Evolutionary conservation across 2,888 invertebrate species (phyloP), one percentile per base, ranked within the genome.

Genomic region (Altica lythri): DNA sequence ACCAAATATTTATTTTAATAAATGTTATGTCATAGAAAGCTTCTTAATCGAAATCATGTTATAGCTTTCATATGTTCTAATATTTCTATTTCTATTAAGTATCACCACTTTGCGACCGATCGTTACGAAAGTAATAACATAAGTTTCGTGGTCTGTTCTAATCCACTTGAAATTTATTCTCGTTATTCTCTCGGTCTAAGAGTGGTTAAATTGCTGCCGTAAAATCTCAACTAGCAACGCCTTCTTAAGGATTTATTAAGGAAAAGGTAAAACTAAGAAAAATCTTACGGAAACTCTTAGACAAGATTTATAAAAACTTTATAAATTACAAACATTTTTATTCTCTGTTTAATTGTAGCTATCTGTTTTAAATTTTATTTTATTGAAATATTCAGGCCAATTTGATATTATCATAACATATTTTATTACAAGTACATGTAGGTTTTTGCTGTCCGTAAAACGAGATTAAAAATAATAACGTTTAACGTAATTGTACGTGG

Each of bases 251-350:
- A 63, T 61, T 63, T 63, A 63, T 63, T 47, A 38, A 51, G 40
- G 30, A 38, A 49, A 50, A 42, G 54, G 43, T 54, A 56, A 58
- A 57, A 60, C 58, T 56, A 63, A 60, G 53, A 60, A 53, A 61
- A 60, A 57, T 53, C 55, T 56, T 58, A 53, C 49, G 56, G 53
- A 58, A 47, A 43, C 53, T 53, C 38, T 56, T 57, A 62, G 58
- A 62, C 59, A 57, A 14, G 16, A 8, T 34, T 14, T 34, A 34
- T 2, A 9, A 34, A 34, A 13, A 30, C 9, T n/a, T n/a, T n/a
- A n/a, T n/a, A n/a, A n/a, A n/a, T n/a, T n/a, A n/a, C n/a, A n/a
- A n/a, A n/a, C n/a, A n/a, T n/a, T n/a, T n/a, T n/a, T n/a, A n/a
- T n/a, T n/a, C n/a, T n/a, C n/a, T n/a, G n/a, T n/a, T n/a, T n/a